Percentiles rank a stretch among this genome's conserved stretches.
Evolutionary conservation across 2,113 vertebrate genomes (phyloP).

Genomic region (Pelusios castaneus): DNA sequence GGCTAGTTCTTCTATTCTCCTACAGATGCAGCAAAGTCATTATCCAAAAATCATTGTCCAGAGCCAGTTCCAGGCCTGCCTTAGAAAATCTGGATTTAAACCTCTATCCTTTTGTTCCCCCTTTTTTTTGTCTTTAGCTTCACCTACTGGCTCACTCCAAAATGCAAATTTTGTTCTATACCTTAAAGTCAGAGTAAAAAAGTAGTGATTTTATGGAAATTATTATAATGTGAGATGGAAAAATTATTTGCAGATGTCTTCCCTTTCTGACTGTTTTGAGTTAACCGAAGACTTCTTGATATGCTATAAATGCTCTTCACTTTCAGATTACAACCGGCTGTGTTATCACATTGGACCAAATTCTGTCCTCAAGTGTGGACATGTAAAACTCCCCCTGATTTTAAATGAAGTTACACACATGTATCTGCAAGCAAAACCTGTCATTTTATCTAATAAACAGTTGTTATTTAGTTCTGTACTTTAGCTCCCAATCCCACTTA

Average conservation of each 20-base stretch:
- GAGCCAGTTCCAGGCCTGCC: constrained; percentile 15
- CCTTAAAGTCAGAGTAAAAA: constrained; percentile 31
- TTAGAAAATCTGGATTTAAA: constrained; percentile 41
- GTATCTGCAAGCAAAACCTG: constrained; percentile 43
- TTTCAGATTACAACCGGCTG: constrained; percentile 25
- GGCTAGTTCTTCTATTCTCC: neutral
- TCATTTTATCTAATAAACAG: constrained; percentile 43
- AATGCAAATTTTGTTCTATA: constrained; percentile 56
- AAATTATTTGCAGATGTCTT: constrained; percentile 10
- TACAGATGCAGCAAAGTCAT: neutral
- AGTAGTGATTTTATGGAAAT: neutral
- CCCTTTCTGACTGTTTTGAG: constrained; percentile 51
- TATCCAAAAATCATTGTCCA: constrained; percentile 3
- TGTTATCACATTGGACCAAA: constrained; percentile 66
- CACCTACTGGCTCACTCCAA: constrained; percentile 75
- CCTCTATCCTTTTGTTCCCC: neutral
- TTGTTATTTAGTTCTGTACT: neutral
- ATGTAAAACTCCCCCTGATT: constrained; percentile 43
- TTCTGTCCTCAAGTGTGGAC: constrained; percentile 66
- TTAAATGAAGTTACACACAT: constrained; percentile 37
- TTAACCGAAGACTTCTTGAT: constrained; percentile 39
- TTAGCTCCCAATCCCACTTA: neutral
- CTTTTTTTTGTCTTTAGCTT: constrained; percentile 67
- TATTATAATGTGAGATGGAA: constrained; percentile 6
- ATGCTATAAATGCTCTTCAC: constrained; percentile 13